Evolutionary conservation across 2,797 vertebrate species (phyloP).

Genomic region (Poeciliopsis paucimaculata): DNA sequence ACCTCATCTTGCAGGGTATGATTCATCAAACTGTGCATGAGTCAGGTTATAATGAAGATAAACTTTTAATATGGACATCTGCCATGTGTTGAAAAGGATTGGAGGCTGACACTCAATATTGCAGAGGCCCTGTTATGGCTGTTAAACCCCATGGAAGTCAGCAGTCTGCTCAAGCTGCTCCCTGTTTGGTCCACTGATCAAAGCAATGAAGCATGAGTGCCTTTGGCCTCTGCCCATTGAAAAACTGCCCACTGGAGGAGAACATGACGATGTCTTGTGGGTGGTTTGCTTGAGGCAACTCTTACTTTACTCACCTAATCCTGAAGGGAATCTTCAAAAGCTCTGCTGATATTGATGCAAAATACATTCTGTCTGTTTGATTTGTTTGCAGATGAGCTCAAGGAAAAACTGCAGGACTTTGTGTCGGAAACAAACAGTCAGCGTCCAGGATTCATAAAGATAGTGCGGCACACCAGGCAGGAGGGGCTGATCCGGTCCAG

Average conservation of each 20-base stretch:
- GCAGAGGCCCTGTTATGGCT: slow-evolving; percentile 55
- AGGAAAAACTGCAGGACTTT: slow-evolving; percentile 90
- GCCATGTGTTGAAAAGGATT: slow-evolving; percentile 51
- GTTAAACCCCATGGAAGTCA: slow-evolving; percentile 56
- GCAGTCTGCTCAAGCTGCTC: slow-evolving; percentile 57
- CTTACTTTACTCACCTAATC: slow-evolving; percentile 40
- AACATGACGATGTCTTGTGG: slow-evolving; percentile 54
- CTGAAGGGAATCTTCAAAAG: slow-evolving; percentile 25
- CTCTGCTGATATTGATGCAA: slow-evolving; percentile 25
- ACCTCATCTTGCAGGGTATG: slow-evolving; percentile 22
- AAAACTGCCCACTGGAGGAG: slow-evolving; percentile 58
- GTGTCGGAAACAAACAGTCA: slow-evolving; percentile 88
- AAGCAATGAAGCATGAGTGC: slow-evolving; percentile 60
- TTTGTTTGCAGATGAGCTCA: slow-evolving; percentile 88
- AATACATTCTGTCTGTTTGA: slow-evolving; percentile 22
- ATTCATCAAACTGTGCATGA: slow-evolving; percentile 42
- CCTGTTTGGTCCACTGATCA: slow-evolving; percentile 70
- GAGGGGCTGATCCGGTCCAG: slow-evolving; percentile 96
- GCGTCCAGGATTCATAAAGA: slow-evolving; percentile 92
- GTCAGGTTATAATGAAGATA: slow-evolving; percentile 53
- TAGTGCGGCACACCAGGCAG: slow-evolving; percentile 91
- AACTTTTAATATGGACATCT: slow-evolving; percentile 50
- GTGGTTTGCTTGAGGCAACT: slow-evolving; percentile 53
- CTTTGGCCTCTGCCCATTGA: slow-evolving; percentile 61
- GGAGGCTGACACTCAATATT: slow-evolving; percentile 56